Conservation (phyloP, 2,797 vertebrate genomes). For the Lutjanus campechanus region DNA sequence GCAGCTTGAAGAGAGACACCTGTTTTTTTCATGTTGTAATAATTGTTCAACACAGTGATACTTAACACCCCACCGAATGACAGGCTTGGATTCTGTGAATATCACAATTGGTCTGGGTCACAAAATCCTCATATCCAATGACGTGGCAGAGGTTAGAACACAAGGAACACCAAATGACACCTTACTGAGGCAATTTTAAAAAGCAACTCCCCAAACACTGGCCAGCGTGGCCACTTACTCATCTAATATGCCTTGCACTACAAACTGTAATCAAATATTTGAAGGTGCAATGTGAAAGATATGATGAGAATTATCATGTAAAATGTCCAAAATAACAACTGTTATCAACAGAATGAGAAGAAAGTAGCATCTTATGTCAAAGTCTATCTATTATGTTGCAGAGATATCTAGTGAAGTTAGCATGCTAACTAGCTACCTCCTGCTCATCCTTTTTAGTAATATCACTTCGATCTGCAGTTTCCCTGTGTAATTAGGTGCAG, state of each 20-base stretch:
- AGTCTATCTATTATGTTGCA: too few species aligned
- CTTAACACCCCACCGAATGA: conserved; percentile 75
- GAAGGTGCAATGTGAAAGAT: not conserved
- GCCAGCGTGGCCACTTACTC: not conserved
- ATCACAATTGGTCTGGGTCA: conserved; percentile 44
- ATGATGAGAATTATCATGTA: too few species aligned
- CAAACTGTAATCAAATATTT: conserved; percentile 6
- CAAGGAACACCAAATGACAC: conserved; percentile 26
- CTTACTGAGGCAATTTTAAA: not conserved
- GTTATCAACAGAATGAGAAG: too few species aligned
- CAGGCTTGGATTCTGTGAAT: conserved; percentile 57
- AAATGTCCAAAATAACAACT: too few species aligned
- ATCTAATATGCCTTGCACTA: not conserved
- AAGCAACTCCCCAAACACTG: not conserved
- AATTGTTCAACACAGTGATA: conserved; percentile 74
- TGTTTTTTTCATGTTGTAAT: conserved; percentile 67
- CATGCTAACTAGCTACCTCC: too few species aligned
- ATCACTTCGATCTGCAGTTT: too few species aligned
- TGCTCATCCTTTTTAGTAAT: too few species aligned
- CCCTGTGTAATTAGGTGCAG: too few species aligned
- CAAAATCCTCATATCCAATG: conserved; percentile 49
- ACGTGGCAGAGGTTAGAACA: conserved; percentile 9
- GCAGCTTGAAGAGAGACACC: conserved; percentile 71
- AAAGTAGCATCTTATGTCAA: too few species aligned
- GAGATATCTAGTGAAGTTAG: too few species aligned